A percentile compares a stretch with the other conserved stretches of the same genome.
phyloP scores from a whole-genome alignment of 2,888 invertebrate genomes.

The Electrophaes corylata region DNA sequence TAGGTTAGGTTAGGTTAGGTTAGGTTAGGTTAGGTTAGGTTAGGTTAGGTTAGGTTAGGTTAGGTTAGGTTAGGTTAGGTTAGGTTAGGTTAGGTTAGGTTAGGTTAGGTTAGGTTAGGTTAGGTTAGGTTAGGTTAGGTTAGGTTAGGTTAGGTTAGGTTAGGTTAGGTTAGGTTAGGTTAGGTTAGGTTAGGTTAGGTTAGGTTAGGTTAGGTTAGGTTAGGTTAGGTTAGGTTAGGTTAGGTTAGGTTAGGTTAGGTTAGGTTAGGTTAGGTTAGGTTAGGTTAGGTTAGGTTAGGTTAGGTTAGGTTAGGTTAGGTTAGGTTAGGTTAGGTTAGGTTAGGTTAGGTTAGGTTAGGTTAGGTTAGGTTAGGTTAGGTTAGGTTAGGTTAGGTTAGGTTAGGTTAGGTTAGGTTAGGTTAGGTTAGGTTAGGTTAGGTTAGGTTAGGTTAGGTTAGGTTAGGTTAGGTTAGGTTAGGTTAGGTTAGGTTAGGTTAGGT shows the following conservation, averaged over 20 bases:
- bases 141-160: slow-evolving; percentile 33
- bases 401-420: slow-evolving; percentile 15
- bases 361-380: slow-evolving; percentile 29
- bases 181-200: slow-evolving; percentile 33
- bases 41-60: slow-evolving; percentile 28
- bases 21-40: slow-evolving; percentile 19
- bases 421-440: slow-evolving; percentile 25
- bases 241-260: slow-evolving; percentile 31
- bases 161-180: slow-evolving; percentile 32
- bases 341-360: slow-evolving; percentile 32
- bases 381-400: slow-evolving; percentile 16
- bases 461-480: slow-evolving; percentile 22
- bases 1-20: neutral
- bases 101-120: slow-evolving; percentile 31
- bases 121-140: slow-evolving; percentile 32
- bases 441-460: slow-evolving; percentile 22
- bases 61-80: slow-evolving; percentile 26
- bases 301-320: slow-evolving; percentile 18
- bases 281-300: slow-evolving; percentile 18
- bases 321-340: slow-evolving; percentile 24
- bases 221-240: slow-evolving; percentile 32
- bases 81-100: slow-evolving; percentile 28
- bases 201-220: slow-evolving; percentile 33
- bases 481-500: slow-evolving; percentile 26
- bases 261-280: slow-evolving; percentile 30